Conservation (phyloP, 2,113 vertebrate species). For the Pedetes capensis region DNA sequence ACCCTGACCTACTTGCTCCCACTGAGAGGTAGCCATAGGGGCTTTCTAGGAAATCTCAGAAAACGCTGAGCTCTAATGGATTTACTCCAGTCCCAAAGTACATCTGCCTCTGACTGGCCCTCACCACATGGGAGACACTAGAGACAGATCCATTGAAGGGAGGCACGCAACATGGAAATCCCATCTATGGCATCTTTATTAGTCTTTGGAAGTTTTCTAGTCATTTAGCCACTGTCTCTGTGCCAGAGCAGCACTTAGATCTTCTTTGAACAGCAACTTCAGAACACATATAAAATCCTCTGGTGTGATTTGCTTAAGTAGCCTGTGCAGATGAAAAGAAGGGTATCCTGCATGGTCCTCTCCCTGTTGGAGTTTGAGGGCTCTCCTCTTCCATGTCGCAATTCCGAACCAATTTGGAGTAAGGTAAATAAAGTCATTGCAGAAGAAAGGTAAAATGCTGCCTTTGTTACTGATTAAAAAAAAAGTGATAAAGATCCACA, state of each 20-base stretch:
- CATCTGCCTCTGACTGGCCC: neutral
- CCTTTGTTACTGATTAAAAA: neutral
- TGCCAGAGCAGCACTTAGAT: neutral
- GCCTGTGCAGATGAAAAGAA: neutral
- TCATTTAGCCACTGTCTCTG: neutral
- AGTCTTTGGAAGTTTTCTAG: conserved; percentile 7
- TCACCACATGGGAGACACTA: neutral
- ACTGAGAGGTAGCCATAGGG: neutral
- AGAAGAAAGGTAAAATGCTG: neutral
- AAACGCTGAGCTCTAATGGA: neutral
- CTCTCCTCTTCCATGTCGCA: neutral
- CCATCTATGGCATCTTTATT: neutral
- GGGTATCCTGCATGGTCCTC: neutral
- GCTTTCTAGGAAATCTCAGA: neutral
- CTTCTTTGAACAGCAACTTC: conserved; percentile 2
- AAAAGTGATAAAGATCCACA: neutral
- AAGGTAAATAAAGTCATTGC: neutral
- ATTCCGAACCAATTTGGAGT: neutral
- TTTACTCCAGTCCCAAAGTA: neutral
- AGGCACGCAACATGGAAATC: neutral
- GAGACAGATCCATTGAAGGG: neutral
- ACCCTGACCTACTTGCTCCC: neutral
- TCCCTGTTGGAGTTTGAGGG: neutral
- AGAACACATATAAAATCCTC: neutral
- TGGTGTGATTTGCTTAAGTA: neutral